A percentile compares a stretch with the other conserved stretches of the same genome.
These are phyloP conservation scores for Parazoanthus swiftii DNA, from an alignment of 92 coral and sea anemone species.

Conservation along the genomic window DNA sequence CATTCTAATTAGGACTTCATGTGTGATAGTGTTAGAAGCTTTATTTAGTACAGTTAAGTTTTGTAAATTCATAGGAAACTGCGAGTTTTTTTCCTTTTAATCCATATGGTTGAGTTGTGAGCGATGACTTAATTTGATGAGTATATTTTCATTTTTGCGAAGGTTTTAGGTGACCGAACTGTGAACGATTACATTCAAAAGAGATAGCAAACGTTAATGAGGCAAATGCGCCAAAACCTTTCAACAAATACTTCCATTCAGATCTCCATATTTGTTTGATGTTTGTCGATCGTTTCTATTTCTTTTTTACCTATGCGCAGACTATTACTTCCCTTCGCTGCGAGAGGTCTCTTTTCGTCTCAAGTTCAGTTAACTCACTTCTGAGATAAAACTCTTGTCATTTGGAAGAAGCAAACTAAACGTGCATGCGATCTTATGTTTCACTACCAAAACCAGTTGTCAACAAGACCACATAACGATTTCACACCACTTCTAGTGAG, in stretches of 20 bases:
- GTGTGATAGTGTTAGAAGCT: background rate
- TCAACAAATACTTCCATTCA: background rate
- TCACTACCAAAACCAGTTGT: background rate
- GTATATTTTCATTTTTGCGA: background rate
- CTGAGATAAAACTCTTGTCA: background rate
- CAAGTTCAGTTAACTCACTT: background rate
- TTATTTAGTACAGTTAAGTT: background rate
- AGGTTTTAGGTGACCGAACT: background rate
- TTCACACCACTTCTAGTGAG: too few relatives aligned
- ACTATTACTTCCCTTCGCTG: too few relatives aligned
- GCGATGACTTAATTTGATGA: background rate
- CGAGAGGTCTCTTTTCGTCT: background rate
- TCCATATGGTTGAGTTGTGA: background rate
- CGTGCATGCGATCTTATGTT: background rate
- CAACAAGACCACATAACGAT: background rate
- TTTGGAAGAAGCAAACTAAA: background rate
- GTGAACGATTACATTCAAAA: background rate
- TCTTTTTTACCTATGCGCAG: too few relatives aligned
- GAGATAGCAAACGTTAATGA: background rate
- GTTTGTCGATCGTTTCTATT: too few relatives aligned
- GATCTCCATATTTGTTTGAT: background rate
- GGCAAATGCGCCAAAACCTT: background rate
- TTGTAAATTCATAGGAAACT: background rate
- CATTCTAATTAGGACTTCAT: conserved; percentile 8
- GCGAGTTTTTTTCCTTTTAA: background rate